These are phyloP conservation scores for Emys orbicularis DNA, from an alignment of 2,797 vertebrate genomes.

Conservation along the genomic window DNA sequence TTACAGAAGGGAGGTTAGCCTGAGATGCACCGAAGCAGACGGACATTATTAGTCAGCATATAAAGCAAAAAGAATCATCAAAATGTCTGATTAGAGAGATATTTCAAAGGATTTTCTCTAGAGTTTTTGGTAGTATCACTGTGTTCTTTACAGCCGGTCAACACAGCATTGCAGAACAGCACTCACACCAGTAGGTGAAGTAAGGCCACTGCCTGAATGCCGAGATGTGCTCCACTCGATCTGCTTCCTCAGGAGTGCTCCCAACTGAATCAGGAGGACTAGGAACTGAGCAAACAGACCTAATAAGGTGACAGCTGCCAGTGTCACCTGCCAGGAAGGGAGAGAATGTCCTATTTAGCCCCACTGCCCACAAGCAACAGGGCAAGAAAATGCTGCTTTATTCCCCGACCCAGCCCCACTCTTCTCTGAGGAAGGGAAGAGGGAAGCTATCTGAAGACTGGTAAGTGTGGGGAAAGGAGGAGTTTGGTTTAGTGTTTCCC, in stretches of 20 bases:
- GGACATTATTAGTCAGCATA: slow-evolving; percentile 9
- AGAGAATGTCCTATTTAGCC: not conserved
- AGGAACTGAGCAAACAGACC: not conserved
- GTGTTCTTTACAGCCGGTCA: not conserved
- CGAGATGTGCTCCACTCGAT: not conserved
- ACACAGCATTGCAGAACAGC: not conserved
- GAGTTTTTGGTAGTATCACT: not conserved
- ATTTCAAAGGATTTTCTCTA: slow-evolving; percentile 10
- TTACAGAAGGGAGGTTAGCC: slow-evolving; percentile 33
- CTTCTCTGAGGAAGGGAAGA: not conserved
- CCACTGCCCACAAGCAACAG: not conserved
- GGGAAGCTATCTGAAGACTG: not conserved
- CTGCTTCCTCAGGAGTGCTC: not conserved
- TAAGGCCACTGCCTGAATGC: not conserved
- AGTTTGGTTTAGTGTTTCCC: not conserved
- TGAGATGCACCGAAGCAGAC: not conserved
- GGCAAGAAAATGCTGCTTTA: not conserved
- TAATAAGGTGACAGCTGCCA: not conserved
- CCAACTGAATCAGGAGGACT: not conserved
- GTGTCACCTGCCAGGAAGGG: not conserved
- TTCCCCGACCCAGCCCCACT: not conserved
- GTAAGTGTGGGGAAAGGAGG: not conserved
- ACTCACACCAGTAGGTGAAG: not conserved
- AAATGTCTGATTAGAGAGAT: not conserved
- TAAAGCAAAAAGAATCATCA: slow-evolving; percentile 38